These are phyloP conservation scores for Biston betularia DNA, from an alignment of 2,888 invertebrate species.

Conservation along the genomic window DNA sequence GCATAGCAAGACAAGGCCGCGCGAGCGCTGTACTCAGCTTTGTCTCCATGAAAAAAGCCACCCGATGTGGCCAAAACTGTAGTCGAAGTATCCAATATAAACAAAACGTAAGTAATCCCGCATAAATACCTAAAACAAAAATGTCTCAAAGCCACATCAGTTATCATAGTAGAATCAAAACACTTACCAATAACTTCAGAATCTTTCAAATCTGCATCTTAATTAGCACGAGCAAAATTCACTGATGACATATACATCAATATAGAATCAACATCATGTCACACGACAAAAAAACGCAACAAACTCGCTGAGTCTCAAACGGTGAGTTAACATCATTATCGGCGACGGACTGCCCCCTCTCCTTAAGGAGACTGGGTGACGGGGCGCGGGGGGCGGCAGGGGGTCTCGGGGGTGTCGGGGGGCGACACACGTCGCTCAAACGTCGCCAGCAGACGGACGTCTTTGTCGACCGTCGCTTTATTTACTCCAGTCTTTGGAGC, in stretches of 20 bases:
- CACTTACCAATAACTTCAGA: not conserved
- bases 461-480: slow-evolving; percentile 84
- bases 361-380: slow-evolving; percentile 42
- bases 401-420: slow-evolving; percentile 50
- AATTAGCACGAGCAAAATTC: slow-evolving; percentile 27
- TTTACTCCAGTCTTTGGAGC: slow-evolving; percentile 74
- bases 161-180: not conserved
- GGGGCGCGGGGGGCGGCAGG: slow-evolving; percentile 38
- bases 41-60: too few relatives aligned
- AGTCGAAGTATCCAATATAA: too few relatives aligned
- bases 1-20: too few relatives aligned
- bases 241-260: slow-evolving; percentile 44
- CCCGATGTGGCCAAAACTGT: too few relatives aligned
- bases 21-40: too few relatives aligned
- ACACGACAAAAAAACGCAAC: slow-evolving; percentile 73
- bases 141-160: too few relatives aligned
- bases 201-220: not conserved
- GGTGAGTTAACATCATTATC: slow-evolving; percentile 85
- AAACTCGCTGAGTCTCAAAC: slow-evolving; percentile 74
- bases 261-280: slow-evolving; percentile 54
- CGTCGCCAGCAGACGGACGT: slow-evolving; percentile 85
- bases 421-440: slow-evolving; percentile 85
- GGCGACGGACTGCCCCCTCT: slow-evolving; percentile 61
- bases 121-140: too few relatives aligned
- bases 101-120: too few relatives aligned